Evolutionary conservation across 2,113 vertebrate genomes (phyloP), one percentile per base, ranked within the genome.

Genomic region (Ranitomeya imitator): DNA sequence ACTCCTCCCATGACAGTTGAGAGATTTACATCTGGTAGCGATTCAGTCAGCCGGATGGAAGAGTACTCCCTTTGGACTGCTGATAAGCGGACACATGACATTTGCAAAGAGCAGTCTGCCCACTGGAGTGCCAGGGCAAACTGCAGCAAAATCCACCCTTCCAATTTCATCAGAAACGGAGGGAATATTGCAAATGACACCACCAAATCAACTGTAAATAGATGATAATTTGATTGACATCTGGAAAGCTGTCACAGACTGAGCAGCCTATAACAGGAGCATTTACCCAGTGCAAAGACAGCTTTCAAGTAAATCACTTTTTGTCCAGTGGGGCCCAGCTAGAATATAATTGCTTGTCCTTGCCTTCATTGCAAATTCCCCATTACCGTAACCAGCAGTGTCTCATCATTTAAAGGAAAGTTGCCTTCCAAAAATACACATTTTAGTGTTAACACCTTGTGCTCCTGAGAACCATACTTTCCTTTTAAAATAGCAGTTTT

Each of bases 221-320:
- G 97, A 94, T 94, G 92, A 96, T 98, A 99, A 99, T 99, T 99
- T 99, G 98, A 99, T 99, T 99, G 98, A 99, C 98, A 99, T 98
- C 97, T 98, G 98, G 96, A 97, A 96, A 95, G 97, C 97, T 98
- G 98, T 99, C 97, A 96, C 97, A 91, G 94, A 93, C 94, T 94
- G 94, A 96, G 95, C 93, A 94, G 95, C 95, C 95, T 95, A 96
- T 97, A 97, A 96, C 94, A 94, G 95, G 94, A 96, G 96, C 96
- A 95, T 96, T 96, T 96, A 95, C 95, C 95, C 94, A 97, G 94
- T 96, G 95, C 95, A 96, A 95, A 97, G 96, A 95, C 97, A 97
- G 96, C 97, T 97, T 97, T 97, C 96, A 96, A 96, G 96, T 97
- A 97, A 99, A 98, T 98, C 97, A 97, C 96, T 98, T 97, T 95